phyloP scores from a whole-genome alignment of 92 coral and sea anemone genomes.

The Zoanthus solanderi region DNA sequence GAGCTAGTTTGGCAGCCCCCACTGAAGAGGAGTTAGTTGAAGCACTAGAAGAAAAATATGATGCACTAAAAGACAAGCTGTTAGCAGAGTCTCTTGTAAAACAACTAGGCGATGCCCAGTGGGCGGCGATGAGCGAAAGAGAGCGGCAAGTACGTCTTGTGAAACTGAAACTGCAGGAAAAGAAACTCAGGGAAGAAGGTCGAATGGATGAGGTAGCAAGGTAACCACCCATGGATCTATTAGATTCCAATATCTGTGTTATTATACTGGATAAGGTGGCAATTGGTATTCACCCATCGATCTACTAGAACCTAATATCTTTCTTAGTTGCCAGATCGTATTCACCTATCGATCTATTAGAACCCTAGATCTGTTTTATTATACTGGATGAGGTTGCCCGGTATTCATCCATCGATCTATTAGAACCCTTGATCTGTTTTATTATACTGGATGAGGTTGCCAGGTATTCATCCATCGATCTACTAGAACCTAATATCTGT shows the following conservation, averaged over 20 bases:
- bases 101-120: constrained; percentile 94
- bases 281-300: too few relatives aligned
- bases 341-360: too few relatives aligned
- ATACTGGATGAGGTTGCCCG: too few relatives aligned
- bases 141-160: constrained; percentile 88
- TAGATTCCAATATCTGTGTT: not conserved
- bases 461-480: too few relatives aligned
- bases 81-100: constrained; percentile 92
- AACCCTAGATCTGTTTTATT: too few relatives aligned
- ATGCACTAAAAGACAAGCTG: constrained; percentile 93
- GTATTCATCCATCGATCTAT: too few relatives aligned
- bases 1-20: constrained; percentile 69
- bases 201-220: constrained; percentile 96
- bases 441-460: too few relatives aligned
- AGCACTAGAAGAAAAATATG: constrained; percentile 96
- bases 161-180: constrained; percentile 92
- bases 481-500: too few relatives aligned
- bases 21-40: constrained; percentile 94
- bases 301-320: too few relatives aligned
- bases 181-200: constrained; percentile 89
- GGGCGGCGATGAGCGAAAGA: constrained; percentile 92
- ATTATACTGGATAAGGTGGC: too few relatives aligned
- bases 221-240: constrained; percentile 36
- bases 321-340: too few relatives aligned
- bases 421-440: too few relatives aligned